Evolutionary conservation across 2,797 vertebrate species (phyloP), one percentile per base, ranked within the genome.

Genomic region (Sebastes hopkinsi): DNA sequence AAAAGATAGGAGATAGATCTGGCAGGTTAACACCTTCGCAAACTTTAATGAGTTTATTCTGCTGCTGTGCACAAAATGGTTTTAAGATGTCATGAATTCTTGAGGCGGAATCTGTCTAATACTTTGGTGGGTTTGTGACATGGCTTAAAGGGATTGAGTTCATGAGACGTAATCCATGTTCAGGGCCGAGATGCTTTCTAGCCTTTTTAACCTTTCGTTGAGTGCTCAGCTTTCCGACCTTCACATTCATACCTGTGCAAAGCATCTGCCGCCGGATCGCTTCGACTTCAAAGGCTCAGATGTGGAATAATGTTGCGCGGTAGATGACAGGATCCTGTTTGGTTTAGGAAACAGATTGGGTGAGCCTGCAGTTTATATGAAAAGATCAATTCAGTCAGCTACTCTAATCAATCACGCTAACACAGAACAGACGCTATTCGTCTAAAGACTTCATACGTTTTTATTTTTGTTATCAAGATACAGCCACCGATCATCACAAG

Each of bases 141-240:
- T 70, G 91, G 92, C 89, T 94, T 94, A 93, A 89, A 91, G 80
- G 92, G 93, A 94, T 95, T 93, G 89, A 90, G 87, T 93, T 93
- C 90, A 92, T 93, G 81, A 93, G 78, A 89, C 25, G 75, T 92
- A 93, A 94, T 94, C 92, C 90, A 81, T 34, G 67, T 77, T 84
- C 82, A 82, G 84, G 59, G 34, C 75, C 23, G 10, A 72, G 85
- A 86, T 87, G 79, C 85, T 82, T 89, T 75, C 52, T 50, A 60
- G 72, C 78, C 83, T 89, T 88, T 60, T 89, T 79, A 86, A 90
- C 86, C 85, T 86, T 89, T 77, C 67, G 66, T 18, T 61, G 71
- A 80, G 83, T 9, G 72, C 78, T 67, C 52, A 38, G 34, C 25
- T 16, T 74, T 81, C 60, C 30, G 65, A 84, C 76, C 81, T 67